Percentiles rank a stretch among this genome's conserved stretches.
These are phyloP conservation scores for Leucozona laternaria DNA, from an alignment of 2,888 invertebrate genomes.

Conservation along the genomic window DNA sequence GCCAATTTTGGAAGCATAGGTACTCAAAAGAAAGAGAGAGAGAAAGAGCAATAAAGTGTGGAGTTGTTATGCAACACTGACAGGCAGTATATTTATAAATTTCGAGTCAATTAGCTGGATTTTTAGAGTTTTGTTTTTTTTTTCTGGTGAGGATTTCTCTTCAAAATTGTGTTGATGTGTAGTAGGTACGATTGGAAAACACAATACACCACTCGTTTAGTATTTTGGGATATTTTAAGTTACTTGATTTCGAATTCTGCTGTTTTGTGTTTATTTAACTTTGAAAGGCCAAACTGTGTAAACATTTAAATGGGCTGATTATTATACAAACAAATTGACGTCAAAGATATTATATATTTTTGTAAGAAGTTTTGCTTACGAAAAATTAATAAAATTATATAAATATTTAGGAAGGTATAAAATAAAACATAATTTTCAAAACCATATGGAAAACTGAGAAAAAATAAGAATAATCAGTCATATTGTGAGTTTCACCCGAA, in stretches of 20 bases:
- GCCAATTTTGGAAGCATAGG: slow-evolving; percentile 48
- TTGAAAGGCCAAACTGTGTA: slow-evolving; percentile 13
- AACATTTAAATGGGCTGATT: slow-evolving; percentile 9
- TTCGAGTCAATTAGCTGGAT: slow-evolving; percentile 24
- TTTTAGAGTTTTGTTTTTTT: slow-evolving; percentile 12
- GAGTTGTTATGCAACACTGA: slow-evolving; percentile 62
- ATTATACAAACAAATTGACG: neutral
- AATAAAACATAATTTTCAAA: too few species aligned
- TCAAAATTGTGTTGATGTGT: neutral
- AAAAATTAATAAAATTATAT: neutral
- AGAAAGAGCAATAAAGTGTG: slow-evolving; percentile 15
- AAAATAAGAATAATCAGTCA: too few species aligned
- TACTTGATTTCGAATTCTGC: neutral
- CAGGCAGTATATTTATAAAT: slow-evolving; percentile 37
- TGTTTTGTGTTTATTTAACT: slow-evolving; percentile 25
- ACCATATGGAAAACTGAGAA: too few species aligned
- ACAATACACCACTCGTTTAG: neutral
- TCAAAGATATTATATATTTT: neutral
- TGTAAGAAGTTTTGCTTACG: neutral
- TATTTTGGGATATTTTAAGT: neutral
- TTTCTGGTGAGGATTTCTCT: neutral
- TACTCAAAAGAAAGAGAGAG: neutral
- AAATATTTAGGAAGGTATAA: too few species aligned
- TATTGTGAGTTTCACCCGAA: too few species aligned
- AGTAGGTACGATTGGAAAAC: neutral